A percentile compares a stretch with the other conserved stretches of the same genome.
These are phyloP conservation scores for Psammodynastes pulverulentus DNA, from an alignment of 2,113 vertebrate genomes.

Conservation along the genomic window DNA sequence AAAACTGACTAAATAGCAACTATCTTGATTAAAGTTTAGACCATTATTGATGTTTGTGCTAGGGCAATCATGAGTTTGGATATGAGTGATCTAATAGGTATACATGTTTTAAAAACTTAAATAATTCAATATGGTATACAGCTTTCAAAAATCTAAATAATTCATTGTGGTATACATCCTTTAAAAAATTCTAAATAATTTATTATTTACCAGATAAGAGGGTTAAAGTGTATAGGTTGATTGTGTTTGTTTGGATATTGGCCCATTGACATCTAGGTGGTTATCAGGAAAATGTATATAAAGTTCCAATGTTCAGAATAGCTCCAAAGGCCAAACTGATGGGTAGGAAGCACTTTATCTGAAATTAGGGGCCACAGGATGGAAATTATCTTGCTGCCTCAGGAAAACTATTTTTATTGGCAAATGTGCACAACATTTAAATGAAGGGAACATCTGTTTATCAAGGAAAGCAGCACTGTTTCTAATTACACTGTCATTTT, in stretches of 20 bases:
- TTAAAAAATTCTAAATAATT: constrained; percentile 47
- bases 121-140: not conserved
- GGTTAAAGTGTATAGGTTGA: constrained; percentile 56
- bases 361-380: constrained; percentile 57
- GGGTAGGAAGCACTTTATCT: constrained; percentile 52
- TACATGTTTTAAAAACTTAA: constrained; percentile 46
- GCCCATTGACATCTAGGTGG: constrained; percentile 61
- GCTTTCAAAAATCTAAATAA: constrained; percentile 43
- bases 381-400: constrained; percentile 61
- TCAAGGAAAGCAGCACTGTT: constrained; percentile 60
- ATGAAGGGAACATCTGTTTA: constrained; percentile 70
- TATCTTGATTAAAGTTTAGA: constrained; percentile 45
- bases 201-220: constrained; percentile 59
- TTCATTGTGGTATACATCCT: constrained; percentile 42
- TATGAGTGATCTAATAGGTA: constrained; percentile 50
- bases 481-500: constrained; percentile 71
- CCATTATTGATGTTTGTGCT: constrained; percentile 63
- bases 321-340: constrained; percentile 44
- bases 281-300: constrained; percentile 54
- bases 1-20: constrained; percentile 45
- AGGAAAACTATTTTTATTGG: constrained; percentile 55
- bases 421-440: constrained; percentile 57
- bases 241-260: constrained; percentile 62
- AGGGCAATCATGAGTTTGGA: constrained; percentile 49
- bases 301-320: constrained; percentile 47